Base-by-base conservation (phyloP, 2,797 vertebrate genomes). In the Xiphophorus birchmanni region DNA sequence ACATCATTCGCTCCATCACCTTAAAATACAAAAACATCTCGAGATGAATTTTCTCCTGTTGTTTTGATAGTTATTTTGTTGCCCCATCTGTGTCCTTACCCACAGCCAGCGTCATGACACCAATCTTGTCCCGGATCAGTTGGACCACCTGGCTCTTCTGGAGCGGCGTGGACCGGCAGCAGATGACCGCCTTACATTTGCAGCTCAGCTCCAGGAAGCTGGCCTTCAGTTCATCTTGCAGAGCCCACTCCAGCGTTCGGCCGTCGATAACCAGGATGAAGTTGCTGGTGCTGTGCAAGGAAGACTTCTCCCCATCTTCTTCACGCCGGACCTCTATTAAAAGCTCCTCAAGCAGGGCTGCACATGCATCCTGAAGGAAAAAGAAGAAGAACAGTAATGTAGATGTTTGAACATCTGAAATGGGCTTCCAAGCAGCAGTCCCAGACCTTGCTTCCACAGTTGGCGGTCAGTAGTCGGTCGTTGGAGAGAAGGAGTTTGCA, bases 1-100 rank as follows among this genome's bases (percentile, higher is more conserved):
- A 99, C 98, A 48, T 99, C 98, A 76, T 99, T 99, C 88, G 98
- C 98, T 78, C 98, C 98, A 75, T 99, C 98, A 90, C 98, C 98
- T 99, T 79, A 32, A 78, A 6, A 4, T 26, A 67, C 4, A 63
- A 45, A 50, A 48, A 58, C 50, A 23, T 2, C 48, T 11, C 32
- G 2, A 78, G 67, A 73, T 52, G 7, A 42, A 71, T 54, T 17
- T 44, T 29, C 74, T 45, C 69, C 5, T 56, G 21, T 21, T 11
- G 23, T 29, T 76, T 47, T 47, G 4, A 29, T 47, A 63, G 40
- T 15, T 42, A 75, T 23, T 48, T 52, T 23, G 26, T 44, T 71
- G 18, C 67, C n/a, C 48, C 17, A 13, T 26, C 13, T 1, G 52
- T 2, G 11, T 80, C 23, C 94, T 97, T 87, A 99, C 98, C 98